Conservation (phyloP, 2,888 invertebrate species). For the Coenonympha arcania region DNA sequence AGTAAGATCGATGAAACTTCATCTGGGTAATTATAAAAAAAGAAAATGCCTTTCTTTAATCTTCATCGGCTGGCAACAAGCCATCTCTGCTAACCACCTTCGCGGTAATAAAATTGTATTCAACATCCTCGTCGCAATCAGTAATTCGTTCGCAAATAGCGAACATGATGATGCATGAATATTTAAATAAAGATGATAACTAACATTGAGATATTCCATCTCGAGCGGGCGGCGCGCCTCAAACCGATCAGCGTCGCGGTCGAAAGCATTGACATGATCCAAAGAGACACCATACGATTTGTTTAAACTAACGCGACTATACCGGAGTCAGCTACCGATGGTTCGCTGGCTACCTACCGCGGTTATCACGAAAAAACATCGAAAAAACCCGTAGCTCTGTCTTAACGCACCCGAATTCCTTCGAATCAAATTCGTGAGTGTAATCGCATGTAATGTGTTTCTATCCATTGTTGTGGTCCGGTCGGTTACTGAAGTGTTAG, state of each 20-base stretch:
- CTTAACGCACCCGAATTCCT: slow-evolving; percentile 66
- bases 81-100: no score
- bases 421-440: slow-evolving; percentile 66
- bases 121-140: no score
- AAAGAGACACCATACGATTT: slow-evolving; percentile 71
- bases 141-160: neutral
- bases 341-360: slow-evolving; percentile 73
- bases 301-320: slow-evolving; percentile 70
- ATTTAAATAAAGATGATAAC: slow-evolving; percentile 1
- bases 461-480: slow-evolving; percentile 27
- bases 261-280: slow-evolving; percentile 54
- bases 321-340: slow-evolving; percentile 69
- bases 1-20: no score
- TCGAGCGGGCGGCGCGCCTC: slow-evolving; percentile 14
- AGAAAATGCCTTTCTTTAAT: no score
- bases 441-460: slow-evolving; percentile 60
- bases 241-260: slow-evolving; percentile 16
- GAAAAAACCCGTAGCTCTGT: slow-evolving; percentile 59
- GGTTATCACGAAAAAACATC: slow-evolving; percentile 40
- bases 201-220: slow-evolving; percentile 1
- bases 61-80: no score
- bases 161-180: neutral
- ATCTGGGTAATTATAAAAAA: no score
- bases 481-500: slow-evolving; percentile 24
- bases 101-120: no score